Evolutionary conservation across 1,140 invertebrate species (phyloP).

Genomic region (Planococcus citri): DNA sequence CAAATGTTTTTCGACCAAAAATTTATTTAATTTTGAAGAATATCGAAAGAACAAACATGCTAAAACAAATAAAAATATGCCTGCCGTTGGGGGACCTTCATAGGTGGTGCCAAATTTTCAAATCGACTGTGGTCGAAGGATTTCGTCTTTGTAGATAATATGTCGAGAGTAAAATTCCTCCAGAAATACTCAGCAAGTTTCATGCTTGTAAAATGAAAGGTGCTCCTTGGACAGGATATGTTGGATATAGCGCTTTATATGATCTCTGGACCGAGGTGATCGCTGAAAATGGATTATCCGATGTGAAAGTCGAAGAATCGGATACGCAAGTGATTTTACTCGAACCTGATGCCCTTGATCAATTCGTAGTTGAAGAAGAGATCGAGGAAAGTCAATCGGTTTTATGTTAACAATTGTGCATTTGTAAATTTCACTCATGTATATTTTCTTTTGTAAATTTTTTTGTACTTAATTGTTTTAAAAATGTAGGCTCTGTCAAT

Average conservation of each 20-base stretch:
- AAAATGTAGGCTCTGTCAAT: no score
- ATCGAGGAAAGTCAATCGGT: not conserved
- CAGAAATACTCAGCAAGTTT: not conserved
- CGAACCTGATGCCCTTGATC: not conserved
- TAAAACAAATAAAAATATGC: no score
- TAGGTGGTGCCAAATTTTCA: no score
- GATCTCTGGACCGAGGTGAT: not conserved
- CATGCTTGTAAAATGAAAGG: slow-evolving; percentile 1
- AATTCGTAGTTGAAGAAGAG: not conserved
- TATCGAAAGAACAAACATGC: no score
- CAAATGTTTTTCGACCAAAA: no score
- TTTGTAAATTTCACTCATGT: no score
- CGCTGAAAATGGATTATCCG: not conserved
- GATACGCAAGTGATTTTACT: not conserved
- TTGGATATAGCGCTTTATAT: not conserved
- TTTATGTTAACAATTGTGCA: no score
- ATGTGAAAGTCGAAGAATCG: not conserved
- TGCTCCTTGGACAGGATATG: not conserved
- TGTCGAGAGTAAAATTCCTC: not conserved
- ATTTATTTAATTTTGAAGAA: no score
- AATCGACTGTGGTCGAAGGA: not conserved
- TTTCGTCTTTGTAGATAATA: not conserved
- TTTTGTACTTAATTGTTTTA: no score
- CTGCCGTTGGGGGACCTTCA: no score
- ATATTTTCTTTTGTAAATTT: no score